Evolutionary conservation across 2,888 invertebrate species (phyloP).

Genomic region (Chrysodeixis includens): DNA sequence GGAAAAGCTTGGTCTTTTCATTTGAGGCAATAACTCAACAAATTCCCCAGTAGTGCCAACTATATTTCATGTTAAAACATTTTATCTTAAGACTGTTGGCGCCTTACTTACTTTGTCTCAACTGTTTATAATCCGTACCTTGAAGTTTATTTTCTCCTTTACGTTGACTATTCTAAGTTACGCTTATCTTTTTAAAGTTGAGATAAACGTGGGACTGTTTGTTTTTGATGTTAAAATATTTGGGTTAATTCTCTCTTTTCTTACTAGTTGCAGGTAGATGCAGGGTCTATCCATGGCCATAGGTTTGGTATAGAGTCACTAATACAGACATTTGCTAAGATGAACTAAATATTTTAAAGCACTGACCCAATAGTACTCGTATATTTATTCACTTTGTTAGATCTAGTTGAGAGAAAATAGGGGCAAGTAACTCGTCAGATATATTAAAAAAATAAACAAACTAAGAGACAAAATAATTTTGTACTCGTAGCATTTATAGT

Average conservation of each 20-base stretch:
- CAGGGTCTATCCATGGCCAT: too few species aligned
- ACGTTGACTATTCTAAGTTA: conserved; percentile 15
- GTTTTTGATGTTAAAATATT: background rate
- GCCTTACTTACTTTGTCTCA: conserved; percentile 77
- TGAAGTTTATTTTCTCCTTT: conserved; percentile 38
- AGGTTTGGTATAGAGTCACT: too few species aligned
- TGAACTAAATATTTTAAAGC: too few species aligned
- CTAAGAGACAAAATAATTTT: too few species aligned
- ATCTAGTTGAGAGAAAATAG: too few species aligned
- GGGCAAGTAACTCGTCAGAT: too few species aligned
- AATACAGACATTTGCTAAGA: too few species aligned
- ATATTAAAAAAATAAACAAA: too few species aligned
- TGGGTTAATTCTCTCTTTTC: background rate
- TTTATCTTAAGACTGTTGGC: conserved; percentile 80
- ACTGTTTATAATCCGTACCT: conserved; percentile 47
- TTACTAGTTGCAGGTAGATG: too few species aligned
- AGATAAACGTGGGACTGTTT: background rate
- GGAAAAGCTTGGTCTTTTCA: conserved; percentile 51
- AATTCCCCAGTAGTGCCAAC: conserved; percentile 67
- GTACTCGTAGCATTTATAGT: too few species aligned
- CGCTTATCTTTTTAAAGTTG: conserved; percentile 15
- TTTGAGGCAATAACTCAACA: conserved; percentile 76
- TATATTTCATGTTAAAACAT: conserved; percentile 81
- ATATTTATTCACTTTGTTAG: too few species aligned
- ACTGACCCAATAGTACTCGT: too few species aligned